Evolutionary conservation across 2,113 vertebrate genomes (phyloP).

Genomic region (Ptychochromis oligacanthus): DNA sequence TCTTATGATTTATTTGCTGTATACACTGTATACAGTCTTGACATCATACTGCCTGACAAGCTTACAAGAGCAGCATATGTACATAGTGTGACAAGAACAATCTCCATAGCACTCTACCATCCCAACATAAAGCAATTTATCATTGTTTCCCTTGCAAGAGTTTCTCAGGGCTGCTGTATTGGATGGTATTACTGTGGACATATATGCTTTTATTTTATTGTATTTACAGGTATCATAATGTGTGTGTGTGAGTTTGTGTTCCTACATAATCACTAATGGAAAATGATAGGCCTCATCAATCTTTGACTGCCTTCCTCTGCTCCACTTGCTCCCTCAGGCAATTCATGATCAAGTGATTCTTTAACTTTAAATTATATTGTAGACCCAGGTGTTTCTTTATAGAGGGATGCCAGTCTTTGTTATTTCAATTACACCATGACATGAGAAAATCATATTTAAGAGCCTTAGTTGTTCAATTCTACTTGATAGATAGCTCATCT

Average conservation of each 20-base stretch:
- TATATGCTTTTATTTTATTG: no score
- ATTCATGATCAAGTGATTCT: neutral
- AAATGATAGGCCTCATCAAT: slow-evolving; percentile 54
- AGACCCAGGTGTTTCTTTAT: neutral
- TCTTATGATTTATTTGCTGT: neutral
- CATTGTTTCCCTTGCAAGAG: no score
- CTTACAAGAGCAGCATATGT: neutral
- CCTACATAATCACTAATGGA: slow-evolving; percentile 29
- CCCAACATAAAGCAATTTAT: no score
- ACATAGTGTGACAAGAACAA: neutral
- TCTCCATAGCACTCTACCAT: neutral
- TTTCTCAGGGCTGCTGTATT: no score
- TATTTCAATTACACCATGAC: neutral
- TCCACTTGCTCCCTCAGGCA: neutral
- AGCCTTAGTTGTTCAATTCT: neutral
- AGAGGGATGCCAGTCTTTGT: neutral
- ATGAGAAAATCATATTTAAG: neutral
- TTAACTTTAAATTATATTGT: neutral
- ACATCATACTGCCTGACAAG: neutral
- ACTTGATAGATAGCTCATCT: neutral
- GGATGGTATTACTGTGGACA: no score
- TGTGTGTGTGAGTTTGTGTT: neutral
- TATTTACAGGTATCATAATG: no score
- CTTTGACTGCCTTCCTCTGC: neutral
- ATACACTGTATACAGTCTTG: neutral